Evolutionary conservation across 2,888 invertebrate species (phyloP), one percentile per base, ranked within the genome.

Genomic region (Cheilosia grossa): DNA sequence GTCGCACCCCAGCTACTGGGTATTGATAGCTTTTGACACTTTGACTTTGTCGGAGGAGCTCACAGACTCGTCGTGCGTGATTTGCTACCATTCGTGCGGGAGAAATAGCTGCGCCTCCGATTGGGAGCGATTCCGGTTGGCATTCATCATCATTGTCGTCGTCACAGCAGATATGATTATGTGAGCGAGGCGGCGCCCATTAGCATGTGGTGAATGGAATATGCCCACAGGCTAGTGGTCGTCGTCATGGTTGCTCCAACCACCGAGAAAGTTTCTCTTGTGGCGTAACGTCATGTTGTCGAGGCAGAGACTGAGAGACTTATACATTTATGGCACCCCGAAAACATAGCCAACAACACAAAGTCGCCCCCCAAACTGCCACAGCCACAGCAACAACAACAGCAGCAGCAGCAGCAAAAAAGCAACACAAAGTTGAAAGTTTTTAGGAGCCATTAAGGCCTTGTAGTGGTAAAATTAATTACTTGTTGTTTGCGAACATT

Each of bases 391-490:
- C 30, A 30, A 9, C 30, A 30, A 2, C 61, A 53, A 44, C 75
- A 79, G 51, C 72, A 30, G 1, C 30, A 7, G 30, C 30, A 30
- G 7, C 30, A 30, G 30, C 9, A 63, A 85, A 79, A 80, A 79
- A 75, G 72, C 66, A 85, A 72, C 85, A 81, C 89, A 90, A 90
- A 89, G 89, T 89, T 89, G 88, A 90, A 90, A 90, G 90, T 90
- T 90, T 91, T 89, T 87, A 85, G 89, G 89, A 91, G 91, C 90
- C 91, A 91, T 91, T 91, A 91, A 91, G 91, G 89, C 89, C 91
- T 91, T 91, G 91, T 91, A 91, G 91, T 90, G 91, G 91, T 91
- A 90, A 91, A 91, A 91, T 91, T 91, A 91, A 91, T 91, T 91
- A 91, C 91, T 90, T 91, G 91, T 91, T 91, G 90, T 91, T 85